Evolutionary conservation across 2,797 vertebrate species (phyloP).

Genomic region (Dipus sagitta): DNA sequence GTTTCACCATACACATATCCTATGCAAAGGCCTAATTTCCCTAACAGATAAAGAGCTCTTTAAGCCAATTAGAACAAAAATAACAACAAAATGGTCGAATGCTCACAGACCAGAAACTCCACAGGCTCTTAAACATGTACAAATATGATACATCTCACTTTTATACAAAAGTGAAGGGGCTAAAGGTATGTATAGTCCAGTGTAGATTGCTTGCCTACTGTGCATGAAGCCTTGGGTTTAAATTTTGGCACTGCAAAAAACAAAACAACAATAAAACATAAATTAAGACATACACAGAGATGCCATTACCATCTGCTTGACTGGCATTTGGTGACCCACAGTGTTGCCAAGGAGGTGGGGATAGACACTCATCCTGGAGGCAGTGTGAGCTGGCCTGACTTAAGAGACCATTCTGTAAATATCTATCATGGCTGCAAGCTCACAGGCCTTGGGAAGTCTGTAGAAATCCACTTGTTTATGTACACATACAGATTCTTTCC

Average conservation of each 20-base stretch:
- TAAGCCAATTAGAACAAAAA: not conserved
- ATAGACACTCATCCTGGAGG: not conserved
- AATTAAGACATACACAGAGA: not conserved
- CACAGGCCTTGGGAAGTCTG: not conserved
- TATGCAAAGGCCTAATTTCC: not conserved
- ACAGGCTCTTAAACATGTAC: not conserved
- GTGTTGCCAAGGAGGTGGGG: not conserved
- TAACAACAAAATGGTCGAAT: not conserved
- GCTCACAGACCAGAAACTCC: not conserved
- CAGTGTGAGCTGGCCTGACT: not conserved
- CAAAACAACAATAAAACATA: too few relatives aligned
- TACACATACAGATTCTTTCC: not conserved
- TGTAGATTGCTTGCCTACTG: not conserved
- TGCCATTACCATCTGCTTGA: not conserved
- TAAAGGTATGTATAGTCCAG: too few relatives aligned
- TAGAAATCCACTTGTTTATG: not conserved
- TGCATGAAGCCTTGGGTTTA: not conserved
- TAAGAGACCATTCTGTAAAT: not conserved
- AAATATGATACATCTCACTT: not conserved
- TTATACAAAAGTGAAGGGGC: not conserved
- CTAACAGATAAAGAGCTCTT: not conserved
- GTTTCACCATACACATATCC: not conserved
- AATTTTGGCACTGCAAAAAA: not conserved
- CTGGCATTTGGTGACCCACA: not conserved
- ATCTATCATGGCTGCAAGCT: not conserved